These are phyloP conservation scores for Drosophila lutescens DNA, from an alignment of 2,888 invertebrate genomes.

Conservation along the genomic window DNA sequence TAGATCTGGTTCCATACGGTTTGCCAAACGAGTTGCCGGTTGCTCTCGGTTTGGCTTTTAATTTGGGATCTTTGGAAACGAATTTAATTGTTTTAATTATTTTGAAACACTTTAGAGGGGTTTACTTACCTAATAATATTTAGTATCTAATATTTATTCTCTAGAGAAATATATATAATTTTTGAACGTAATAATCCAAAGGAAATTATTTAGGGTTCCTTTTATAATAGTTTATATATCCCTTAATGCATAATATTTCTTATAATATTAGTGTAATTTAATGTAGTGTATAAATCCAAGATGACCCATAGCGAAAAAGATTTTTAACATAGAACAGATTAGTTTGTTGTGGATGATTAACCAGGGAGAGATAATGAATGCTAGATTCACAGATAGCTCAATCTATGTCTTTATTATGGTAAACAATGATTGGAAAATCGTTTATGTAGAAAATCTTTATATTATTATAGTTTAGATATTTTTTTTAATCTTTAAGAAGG, in stretches of 20 bases:
- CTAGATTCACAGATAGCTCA: not conserved
- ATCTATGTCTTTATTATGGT: not conserved
- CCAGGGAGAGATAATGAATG: not conserved
- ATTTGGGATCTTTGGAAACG: not conserved
- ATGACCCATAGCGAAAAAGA: not conserved
- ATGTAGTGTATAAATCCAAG: not conserved
- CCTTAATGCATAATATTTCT: too few relatives aligned
- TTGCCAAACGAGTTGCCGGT: conserved; percentile 14
- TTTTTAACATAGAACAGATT: not conserved
- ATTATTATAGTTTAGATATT: not conserved
- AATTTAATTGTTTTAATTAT: not conserved
- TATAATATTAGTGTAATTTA: not conserved
- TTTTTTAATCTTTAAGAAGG: not conserved
- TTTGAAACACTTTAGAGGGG: not conserved
- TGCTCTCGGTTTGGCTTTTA: not conserved
- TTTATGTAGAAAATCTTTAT: too few relatives aligned
- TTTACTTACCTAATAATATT: too few relatives aligned
- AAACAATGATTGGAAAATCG: not conserved
- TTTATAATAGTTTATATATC: too few relatives aligned
- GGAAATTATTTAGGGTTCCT: not conserved
- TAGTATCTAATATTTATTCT: too few relatives aligned
- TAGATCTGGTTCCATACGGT: conserved; percentile 25
- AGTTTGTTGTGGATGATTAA: conserved; percentile 1
- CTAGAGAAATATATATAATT: too few relatives aligned
- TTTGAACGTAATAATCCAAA: too few relatives aligned